Conservation (phyloP, 2,797 vertebrate genomes). For the Lagorchestes hirsutus region DNA sequence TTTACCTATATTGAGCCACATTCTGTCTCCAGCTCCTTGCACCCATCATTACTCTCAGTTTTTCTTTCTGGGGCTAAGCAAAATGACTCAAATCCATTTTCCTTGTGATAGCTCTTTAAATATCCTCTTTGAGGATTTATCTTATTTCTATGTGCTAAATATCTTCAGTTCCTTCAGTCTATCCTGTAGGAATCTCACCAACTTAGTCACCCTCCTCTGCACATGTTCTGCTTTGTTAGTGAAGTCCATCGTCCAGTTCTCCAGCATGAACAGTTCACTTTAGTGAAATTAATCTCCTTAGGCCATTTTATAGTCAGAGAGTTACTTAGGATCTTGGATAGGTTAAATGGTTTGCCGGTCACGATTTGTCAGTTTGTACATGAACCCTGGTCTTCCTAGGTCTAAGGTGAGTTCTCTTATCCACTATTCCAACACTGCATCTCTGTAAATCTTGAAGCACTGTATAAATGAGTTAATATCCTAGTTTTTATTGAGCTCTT, state of each 20-base stretch:
- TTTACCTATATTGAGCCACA: neutral
- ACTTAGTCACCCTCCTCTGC: neutral
- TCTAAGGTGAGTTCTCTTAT: neutral
- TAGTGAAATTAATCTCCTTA: neutral
- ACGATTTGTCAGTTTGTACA: neutral
- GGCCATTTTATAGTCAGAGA: neutral
- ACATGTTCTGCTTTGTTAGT: neutral
- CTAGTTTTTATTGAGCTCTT: neutral
- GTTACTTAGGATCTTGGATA: neutral
- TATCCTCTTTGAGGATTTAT: neutral
- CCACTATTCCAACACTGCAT: neutral
- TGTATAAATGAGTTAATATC: neutral
- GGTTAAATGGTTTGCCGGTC: neutral
- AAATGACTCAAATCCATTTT: neutral
- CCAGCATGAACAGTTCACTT: neutral
- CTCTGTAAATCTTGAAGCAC: no score
- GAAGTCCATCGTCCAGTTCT: neutral
- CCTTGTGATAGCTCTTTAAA: neutral
- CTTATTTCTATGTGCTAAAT: neutral
- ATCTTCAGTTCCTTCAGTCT: neutral
- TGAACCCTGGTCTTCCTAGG: neutral
- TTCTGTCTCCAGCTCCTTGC: neutral
- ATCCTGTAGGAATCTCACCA: neutral
- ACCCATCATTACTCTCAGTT: neutral
- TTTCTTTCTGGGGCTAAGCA: neutral